Percentiles rank a stretch among this genome's conserved stretches.
Evolutionary conservation across 2,888 invertebrate species (phyloP).

Genomic region (Agonopterix alstromeriana): DNA sequence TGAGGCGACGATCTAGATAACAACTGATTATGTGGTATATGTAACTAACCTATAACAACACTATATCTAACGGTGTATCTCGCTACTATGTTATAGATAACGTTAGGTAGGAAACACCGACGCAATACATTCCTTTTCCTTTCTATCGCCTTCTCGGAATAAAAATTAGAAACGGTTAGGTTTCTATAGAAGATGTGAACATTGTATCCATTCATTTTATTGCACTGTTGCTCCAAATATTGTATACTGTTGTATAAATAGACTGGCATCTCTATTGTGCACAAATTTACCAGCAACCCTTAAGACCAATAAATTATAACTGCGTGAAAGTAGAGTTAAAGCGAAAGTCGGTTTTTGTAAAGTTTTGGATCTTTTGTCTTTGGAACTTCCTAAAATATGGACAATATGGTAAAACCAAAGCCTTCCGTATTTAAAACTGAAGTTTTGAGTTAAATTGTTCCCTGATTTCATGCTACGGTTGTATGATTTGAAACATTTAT

Average conservation of each 20-base stretch:
- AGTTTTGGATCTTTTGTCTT: slow-evolving; percentile 18
- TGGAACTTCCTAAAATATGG: slow-evolving; percentile 14
- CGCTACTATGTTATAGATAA: background rate
- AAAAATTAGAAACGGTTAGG: slow-evolving; percentile 3
- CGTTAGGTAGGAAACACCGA: too few species aligned
- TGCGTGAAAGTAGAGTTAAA: slow-evolving; percentile 35
- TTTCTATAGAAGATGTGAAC: background rate
- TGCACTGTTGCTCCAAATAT: slow-evolving; percentile 3
- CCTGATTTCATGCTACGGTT: too few species aligned
- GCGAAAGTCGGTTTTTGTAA: slow-evolving; percentile 30
- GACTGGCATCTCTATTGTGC: slow-evolving; percentile 26
- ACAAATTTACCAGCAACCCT: slow-evolving; percentile 23
- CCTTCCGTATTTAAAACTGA: slow-evolving; percentile 22
- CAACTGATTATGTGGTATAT: background rate
- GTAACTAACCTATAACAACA: background rate
- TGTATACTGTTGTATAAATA: slow-evolving; percentile 17
- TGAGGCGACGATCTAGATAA: too few species aligned
- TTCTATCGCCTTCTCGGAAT: background rate
- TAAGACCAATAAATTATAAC: slow-evolving; percentile 24
- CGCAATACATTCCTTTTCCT: too few species aligned
- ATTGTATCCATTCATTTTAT: background rate
- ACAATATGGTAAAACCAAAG: slow-evolving; percentile 27
- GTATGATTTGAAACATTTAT: too few species aligned
- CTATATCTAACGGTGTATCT: background rate
- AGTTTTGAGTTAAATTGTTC: too few species aligned